Conservation (phyloP, 2,888 invertebrate species). For the Eulithis prunata region DNA sequence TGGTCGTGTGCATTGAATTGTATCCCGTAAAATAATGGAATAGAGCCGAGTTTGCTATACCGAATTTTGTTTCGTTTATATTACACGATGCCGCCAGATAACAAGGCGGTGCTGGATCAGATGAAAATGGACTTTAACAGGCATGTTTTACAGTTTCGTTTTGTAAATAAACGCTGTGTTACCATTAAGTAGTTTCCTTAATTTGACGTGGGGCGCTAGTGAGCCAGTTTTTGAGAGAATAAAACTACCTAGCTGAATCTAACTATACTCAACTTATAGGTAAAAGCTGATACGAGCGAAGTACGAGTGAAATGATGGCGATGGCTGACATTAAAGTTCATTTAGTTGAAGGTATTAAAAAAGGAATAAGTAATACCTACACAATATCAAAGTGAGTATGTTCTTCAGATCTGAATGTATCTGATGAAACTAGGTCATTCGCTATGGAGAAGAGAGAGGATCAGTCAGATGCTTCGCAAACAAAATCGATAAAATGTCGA, state of each 20-base stretch:
- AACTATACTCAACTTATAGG: neutral
- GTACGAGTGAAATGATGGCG: too few relatives aligned
- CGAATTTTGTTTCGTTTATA: slow-evolving; percentile 50
- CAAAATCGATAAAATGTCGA: too few relatives aligned
- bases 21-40: slow-evolving; percentile 37
- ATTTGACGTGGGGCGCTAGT: slow-evolving; percentile 71
- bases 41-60: slow-evolving; percentile 48
- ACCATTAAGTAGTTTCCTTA: slow-evolving; percentile 72
- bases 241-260: neutral
- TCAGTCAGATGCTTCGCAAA: too few relatives aligned
- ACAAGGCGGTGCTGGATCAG: slow-evolving; percentile 52
- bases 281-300: neutral
- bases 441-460: too few relatives aligned
- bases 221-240: slow-evolving; percentile 54
- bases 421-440: too few relatives aligned
- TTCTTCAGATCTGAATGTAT: too few relatives aligned
- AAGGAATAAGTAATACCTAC: too few relatives aligned
- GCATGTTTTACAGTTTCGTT: slow-evolving; percentile 5
- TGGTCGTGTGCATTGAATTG: slow-evolving; percentile 38
- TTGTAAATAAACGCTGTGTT: slow-evolving; percentile 40
- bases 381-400: too few relatives aligned
- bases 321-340: too few relatives aligned
- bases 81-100: slow-evolving; percentile 71
- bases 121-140: slow-evolving; percentile 54
- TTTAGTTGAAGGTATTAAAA: too few relatives aligned